A percentile compares a stretch with the other conserved stretches of the same genome.
phyloP scores from a whole-genome alignment of 2,797 vertebrate genomes.

The Danionella dracula region DNA sequence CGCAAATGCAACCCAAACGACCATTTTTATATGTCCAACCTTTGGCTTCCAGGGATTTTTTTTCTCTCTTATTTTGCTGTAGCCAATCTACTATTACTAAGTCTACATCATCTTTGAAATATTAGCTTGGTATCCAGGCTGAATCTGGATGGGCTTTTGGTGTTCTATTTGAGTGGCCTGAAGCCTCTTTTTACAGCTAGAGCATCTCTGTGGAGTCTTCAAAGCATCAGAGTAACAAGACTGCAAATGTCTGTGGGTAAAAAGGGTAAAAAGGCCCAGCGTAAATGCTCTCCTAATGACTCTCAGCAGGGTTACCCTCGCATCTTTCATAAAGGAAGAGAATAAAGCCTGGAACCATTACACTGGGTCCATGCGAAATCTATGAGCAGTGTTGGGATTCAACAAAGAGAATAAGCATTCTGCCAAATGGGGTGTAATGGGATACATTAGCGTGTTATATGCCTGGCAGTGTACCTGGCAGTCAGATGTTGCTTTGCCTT shows the following conservation, averaged over 20 bases:
- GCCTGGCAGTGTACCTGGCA: constrained; percentile 69
- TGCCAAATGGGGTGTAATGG: constrained; percentile 72
- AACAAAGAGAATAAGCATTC: constrained; percentile 70
- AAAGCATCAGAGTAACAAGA: constrained; percentile 49
- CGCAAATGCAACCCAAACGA: constrained; percentile 53
- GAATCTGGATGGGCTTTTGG: constrained; percentile 46
- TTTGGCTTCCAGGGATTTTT: constrained; percentile 34
- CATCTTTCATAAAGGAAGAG: constrained; percentile 70
- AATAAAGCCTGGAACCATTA: constrained; percentile 71
- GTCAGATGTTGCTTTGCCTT: constrained; percentile 62
- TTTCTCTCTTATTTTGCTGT: not conserved
- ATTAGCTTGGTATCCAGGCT: constrained; percentile 37
- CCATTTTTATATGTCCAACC: constrained; percentile 41
- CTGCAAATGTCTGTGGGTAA: constrained; percentile 62
- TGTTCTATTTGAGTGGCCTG: constrained; percentile 41
- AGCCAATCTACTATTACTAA: constrained; percentile 38
- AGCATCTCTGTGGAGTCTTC: constrained; percentile 59
- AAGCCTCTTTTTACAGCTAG: constrained; percentile 52
- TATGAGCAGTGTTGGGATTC: constrained; percentile 63
- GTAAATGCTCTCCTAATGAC: constrained; percentile 74
- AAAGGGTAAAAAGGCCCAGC: constrained; percentile 57
- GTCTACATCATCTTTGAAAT: constrained; percentile 40
- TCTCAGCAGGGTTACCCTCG: constrained; percentile 69
- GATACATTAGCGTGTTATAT: constrained; percentile 75
- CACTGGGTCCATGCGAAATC: constrained; percentile 65